A percentile compares a stretch with the other conserved stretches of the same genome.
Conservation (phyloP, 2,888 invertebrate species). For the Amiota communis region DNA sequence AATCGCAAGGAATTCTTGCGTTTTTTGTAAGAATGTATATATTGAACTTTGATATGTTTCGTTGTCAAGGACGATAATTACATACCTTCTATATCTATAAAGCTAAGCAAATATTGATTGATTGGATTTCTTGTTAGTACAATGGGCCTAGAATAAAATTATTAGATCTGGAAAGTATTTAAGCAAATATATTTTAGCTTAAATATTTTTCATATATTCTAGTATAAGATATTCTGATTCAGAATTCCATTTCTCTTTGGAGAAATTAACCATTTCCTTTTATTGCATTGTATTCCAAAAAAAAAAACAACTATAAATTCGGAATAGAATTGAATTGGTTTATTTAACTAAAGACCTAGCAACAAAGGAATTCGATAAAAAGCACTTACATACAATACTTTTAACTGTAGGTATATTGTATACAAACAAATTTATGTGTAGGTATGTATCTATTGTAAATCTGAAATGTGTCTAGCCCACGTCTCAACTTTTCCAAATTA, state of each 20-base stretch:
- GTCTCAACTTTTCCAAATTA: slow-evolving; percentile 21
- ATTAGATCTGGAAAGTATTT: too few species aligned
- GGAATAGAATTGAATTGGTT: not conserved
- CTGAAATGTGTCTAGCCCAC: slow-evolving; percentile 29
- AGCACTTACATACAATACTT: not conserved
- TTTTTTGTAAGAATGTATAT: not conserved
- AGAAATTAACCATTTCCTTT: not conserved
- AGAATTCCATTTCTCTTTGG: not conserved
- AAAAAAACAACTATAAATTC: not conserved
- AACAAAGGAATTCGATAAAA: not conserved
- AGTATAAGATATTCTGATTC: too few species aligned
- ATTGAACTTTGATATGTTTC: slow-evolving; percentile 34
- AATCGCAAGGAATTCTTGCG: not conserved
- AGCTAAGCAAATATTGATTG: slow-evolving; percentile 3
- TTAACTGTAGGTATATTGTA: not conserved
- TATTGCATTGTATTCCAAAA: not conserved
- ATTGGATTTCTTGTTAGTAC: not conserved
- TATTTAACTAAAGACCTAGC: slow-evolving; percentile 11
- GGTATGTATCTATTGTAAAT: slow-evolving; percentile 15
- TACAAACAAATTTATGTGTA: not conserved
- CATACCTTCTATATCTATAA: not conserved
- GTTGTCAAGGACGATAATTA: slow-evolving; percentile 37
- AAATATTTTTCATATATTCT: not conserved
- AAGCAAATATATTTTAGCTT: not conserved
- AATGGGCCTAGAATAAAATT: too few species aligned